Evolutionary conservation across 2,113 vertebrate species (phyloP), one percentile per base, ranked within the genome.

Genomic region (Eolophus roseicapilla): DNA sequence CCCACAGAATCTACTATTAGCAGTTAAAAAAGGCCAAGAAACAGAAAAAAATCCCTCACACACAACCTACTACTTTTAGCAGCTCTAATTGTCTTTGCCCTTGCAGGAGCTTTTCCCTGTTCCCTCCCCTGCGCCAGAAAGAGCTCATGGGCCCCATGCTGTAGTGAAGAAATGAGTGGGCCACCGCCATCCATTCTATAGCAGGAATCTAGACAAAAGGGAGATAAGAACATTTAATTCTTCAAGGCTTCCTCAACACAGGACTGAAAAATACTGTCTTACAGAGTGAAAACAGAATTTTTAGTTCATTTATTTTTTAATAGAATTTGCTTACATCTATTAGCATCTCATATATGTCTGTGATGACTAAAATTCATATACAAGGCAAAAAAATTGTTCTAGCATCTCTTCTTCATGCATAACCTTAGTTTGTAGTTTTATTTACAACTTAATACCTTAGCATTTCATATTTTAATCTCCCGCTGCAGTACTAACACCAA

Each of bases 1-100:
- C 47, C 59, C 75, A 91, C 75, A 80, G 85, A 97, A 95, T 94
- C 91, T 62, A 37, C 95, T 64, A 76, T 86, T 76, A 92, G 89
- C 79, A 92, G 68, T 83, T 63, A 19, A 80, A 90, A 89, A 95
- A 37, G 21, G 24, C 44, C n/a, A 86, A 81, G n/a, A 37, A 63
- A 88, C n/a, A 63, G 87, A 65, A 53, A 90, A 94, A 59, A 55
- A 57, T 25, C 20, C 31, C 35, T 89, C 1, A 0, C 37, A 83
- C 16, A 82, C 23, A 84, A n/a, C 19, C 46, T 84, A 70, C 73
- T 67, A 83, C 71, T 76, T 93, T 63, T 75, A 70, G 55, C 37
- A 86, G 49, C 44, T 92, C 62, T 64, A 64, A 76, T n/a, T 86
- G 94, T 94, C 73, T 43, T 64, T 88, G 74, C 88, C 82, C 78